Conservation (phyloP, 2,113 vertebrate species). For the Pachyramphus minor region DNA sequence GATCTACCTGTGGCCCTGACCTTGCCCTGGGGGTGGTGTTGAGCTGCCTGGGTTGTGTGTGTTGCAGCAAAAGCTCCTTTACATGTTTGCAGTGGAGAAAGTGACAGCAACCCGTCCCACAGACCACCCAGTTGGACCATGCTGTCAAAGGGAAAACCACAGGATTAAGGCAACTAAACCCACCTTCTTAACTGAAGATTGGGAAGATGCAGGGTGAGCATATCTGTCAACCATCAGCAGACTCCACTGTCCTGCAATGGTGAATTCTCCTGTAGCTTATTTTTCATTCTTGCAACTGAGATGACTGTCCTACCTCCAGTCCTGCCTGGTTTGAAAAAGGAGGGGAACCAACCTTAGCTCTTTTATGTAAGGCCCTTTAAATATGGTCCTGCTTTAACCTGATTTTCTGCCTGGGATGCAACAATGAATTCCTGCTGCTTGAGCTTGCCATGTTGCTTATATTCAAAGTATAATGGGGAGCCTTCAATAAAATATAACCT, state of each 20-base stretch:
- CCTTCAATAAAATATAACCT: conserved; percentile 27
- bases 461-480: conserved; percentile 19
- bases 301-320: background rate
- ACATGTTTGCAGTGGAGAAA: background rate
- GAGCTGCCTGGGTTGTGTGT: background rate
- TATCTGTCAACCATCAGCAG: background rate
- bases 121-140: background rate
- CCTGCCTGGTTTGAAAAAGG: background rate
- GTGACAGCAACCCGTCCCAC: background rate
- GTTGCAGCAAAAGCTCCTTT: background rate
- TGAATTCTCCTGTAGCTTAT: background rate
- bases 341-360: background rate
- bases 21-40: background rate
- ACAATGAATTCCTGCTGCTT: background rate
- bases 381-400: background rate
- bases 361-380: background rate
- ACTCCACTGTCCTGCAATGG: background rate
- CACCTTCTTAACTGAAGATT: background rate
- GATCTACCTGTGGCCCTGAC: background rate
- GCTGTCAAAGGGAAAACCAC: background rate
- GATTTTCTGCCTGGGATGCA: background rate
- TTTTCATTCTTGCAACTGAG: background rate
- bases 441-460: conserved; percentile 1
- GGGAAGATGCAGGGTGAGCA: background rate
- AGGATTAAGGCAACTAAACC: background rate